Evolutionary conservation across 2,113 vertebrate species (phyloP), one percentile per base, ranked within the genome.

Genomic region (Sclerurus mexicanus): DNA sequence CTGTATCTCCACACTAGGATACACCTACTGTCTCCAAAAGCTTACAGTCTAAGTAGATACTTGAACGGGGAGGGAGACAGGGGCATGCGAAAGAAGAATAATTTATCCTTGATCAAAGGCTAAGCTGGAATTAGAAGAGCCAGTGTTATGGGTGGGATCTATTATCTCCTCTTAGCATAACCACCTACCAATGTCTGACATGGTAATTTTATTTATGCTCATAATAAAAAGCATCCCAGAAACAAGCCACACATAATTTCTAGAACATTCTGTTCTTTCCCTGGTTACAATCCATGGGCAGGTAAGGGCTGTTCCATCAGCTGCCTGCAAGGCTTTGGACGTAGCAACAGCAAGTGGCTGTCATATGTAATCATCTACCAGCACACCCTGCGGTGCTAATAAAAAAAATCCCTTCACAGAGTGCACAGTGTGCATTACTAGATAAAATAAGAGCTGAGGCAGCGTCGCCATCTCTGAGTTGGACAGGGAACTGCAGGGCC

Each of bases 261-360:
- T 37, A 79, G 82, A 56, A 93, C 89, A 62, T 80, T 68, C 89
- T 95, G 69, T 95, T 94, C 91, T 94, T 87, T 40, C 80, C 67
- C 33, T 89, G 81, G 37, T 92, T 87, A 66, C 69, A 89, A 64
- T 49, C n/a, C 62, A 73, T 2, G 18, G 56, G 84, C 0, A 19
- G 58, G 60, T 82, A 78, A 75, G 39, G 64, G 74, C 35, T 94
- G 64, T 91, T 89, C 19, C 56, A 60, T 68, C 68, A 90, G 68
- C 69, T 75, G 52, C 37, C 7, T 12, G 53, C 58, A 82, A 76
- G 66, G 15, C 73, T 87, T 87, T 0, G 2, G 24, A 67, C 4
- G 0, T 13, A 85, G 86, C 83, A 94, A 85, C 28, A 87, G 30
- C 76, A 85, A 58, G 58, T 6, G 0, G 69, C 68, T 89, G 60